Percentiles rank a stretch among this genome's conserved stretches.
These are phyloP conservation scores for Amphimallon solstitiale DNA, from an alignment of 2,888 invertebrate species.

Conservation along the genomic window DNA sequence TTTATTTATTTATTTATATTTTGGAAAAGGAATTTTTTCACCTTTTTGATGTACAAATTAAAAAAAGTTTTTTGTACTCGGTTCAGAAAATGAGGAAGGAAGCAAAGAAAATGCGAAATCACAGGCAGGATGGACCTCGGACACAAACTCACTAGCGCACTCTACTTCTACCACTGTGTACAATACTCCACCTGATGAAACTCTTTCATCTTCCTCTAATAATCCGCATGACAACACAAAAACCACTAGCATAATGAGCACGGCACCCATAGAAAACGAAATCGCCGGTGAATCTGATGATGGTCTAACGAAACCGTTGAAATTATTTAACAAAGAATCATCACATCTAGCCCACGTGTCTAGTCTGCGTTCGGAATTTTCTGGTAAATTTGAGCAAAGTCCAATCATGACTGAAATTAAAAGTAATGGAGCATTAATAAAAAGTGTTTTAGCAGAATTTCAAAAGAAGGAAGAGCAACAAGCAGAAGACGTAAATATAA, in stretches of 20 bases:
- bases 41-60: slow-evolving; percentile 49
- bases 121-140: slow-evolving; percentile 64
- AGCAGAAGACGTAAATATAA: too few relatives aligned
- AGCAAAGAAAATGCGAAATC: slow-evolving; percentile 61
- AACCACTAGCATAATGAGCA: slow-evolving; percentile 43
- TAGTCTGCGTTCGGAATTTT: slow-evolving; percentile 54
- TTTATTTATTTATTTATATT: slow-evolving; percentile 24
- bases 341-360: slow-evolving; percentile 55
- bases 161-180: slow-evolving; percentile 59
- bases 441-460: slow-evolving; percentile 58
- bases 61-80: slow-evolving; percentile 59
- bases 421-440: slow-evolving; percentile 56
- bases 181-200: slow-evolving; percentile 51
- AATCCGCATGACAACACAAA: slow-evolving; percentile 49
- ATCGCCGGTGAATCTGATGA: slow-evolving; percentile 7
- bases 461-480: slow-evolving; percentile 54
- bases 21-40: slow-evolving; percentile 49
- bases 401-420: slow-evolving; percentile 53
- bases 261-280: slow-evolving; percentile 40
- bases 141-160: slow-evolving; percentile 60
- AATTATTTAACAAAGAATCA: slow-evolving; percentile 54
- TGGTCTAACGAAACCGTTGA: slow-evolving; percentile 53
- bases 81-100: slow-evolving; percentile 63
- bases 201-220: slow-evolving; percentile 46
- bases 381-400: slow-evolving; percentile 53